These are phyloP conservation scores for Lasius platythorax DNA, from an alignment of 2,888 invertebrate genomes.

Conservation along the genomic window DNA sequence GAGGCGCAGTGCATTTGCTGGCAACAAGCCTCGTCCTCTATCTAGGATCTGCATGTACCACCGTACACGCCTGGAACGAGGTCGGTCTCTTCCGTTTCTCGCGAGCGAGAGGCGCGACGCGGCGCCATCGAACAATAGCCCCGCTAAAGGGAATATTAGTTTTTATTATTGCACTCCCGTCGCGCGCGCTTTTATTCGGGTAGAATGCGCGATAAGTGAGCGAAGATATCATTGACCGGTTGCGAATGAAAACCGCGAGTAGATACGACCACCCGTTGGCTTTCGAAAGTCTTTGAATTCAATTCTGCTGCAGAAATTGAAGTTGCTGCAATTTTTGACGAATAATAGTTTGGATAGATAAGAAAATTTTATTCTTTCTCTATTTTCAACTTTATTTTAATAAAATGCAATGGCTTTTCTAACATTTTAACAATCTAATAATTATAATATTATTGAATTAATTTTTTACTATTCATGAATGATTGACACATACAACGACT, in stretches of 20 bases:
- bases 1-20: slow-evolving; percentile 64
- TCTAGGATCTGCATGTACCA: slow-evolving; percentile 70
- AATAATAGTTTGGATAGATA: background rate
- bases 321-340: background rate
- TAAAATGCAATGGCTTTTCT: background rate
- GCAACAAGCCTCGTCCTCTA: slow-evolving; percentile 60
- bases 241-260: slow-evolving; percentile 52
- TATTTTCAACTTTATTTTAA: background rate
- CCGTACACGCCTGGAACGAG: slow-evolving; percentile 55
- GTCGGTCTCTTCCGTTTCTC: slow-evolving; percentile 61
- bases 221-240: slow-evolving; percentile 47
- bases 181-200: slow-evolving; percentile 54
- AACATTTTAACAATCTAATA: background rate
- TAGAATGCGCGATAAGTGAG: slow-evolving; percentile 43
- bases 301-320: background rate
- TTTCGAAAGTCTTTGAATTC: background rate
- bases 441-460: background rate
- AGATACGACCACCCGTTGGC: slow-evolving; percentile 43
- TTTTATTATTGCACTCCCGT: slow-evolving; percentile 61
- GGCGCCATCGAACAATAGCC: slow-evolving; percentile 68
- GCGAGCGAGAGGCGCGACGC: slow-evolving; percentile 58
- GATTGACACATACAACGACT: slow-evolving; percentile 1
- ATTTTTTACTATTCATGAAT: slow-evolving; percentile 22
- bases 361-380: background rate
- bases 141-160: slow-evolving; percentile 75